Conservation (phyloP, 2,888 invertebrate species). For the Pilophorus perplexus region DNA sequence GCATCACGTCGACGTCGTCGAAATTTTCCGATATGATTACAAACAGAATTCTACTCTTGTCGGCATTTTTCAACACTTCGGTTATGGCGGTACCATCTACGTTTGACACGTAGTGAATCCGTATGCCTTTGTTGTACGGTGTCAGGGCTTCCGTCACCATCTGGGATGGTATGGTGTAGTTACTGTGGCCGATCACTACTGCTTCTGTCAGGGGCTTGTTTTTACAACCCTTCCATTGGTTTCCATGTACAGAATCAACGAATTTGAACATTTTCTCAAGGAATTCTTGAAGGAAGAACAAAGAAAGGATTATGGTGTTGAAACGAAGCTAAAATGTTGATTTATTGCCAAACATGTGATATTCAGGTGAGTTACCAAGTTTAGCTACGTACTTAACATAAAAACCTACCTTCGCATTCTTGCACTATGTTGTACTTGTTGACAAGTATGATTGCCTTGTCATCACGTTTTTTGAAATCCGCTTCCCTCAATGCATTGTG, state of each 20-base stretch:
- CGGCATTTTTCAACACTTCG: conserved; percentile 82
- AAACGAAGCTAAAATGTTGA: too few species aligned
- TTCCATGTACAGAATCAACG: conserved; percentile 55
- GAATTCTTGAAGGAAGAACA: background rate
- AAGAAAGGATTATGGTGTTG: background rate
- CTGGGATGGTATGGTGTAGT: conserved; percentile 80
- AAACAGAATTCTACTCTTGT: conserved; percentile 92
- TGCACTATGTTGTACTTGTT: conserved; percentile 28
- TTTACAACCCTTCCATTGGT: conserved; percentile 70
- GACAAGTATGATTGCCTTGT: background rate
- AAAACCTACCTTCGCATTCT: conserved; percentile 32
- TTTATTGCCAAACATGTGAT: too few species aligned
- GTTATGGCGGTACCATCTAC: conserved; percentile 98
- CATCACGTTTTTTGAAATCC: conserved; percentile 53
- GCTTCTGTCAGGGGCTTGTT: conserved; percentile 94
- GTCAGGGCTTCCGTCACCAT: conserved; percentile 99
- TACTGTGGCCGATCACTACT: conserved; percentile 98
- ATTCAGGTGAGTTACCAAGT: background rate
- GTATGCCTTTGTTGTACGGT: conserved; percentile 81
- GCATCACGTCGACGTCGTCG: conserved; percentile 98
- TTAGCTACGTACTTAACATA: too few species aligned
- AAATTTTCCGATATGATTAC: conserved; percentile 99
- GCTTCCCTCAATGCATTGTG: conserved; percentile 93
- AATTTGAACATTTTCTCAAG: conserved; percentile 17
- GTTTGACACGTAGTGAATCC: conserved; percentile 94